phyloP scores from a whole-genome alignment of 1,140 invertebrate species.

The Pseudobourletiella spinata region DNA sequence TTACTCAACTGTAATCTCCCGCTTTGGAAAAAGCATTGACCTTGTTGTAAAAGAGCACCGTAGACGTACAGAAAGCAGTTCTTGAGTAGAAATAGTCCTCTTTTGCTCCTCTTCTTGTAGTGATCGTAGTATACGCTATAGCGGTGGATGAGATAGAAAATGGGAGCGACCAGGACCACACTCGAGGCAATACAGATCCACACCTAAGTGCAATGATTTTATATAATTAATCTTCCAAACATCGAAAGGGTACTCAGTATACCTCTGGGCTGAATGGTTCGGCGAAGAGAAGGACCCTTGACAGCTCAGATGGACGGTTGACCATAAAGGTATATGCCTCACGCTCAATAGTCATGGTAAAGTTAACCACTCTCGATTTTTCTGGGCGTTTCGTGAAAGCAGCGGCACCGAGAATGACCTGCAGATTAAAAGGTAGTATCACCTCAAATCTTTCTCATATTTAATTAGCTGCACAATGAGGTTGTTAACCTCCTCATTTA shows the following conservation, averaged over 20 bases:
- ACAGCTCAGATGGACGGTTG: constrained; percentile 62
- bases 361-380: constrained; percentile 59
- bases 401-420: constrained; percentile 61
- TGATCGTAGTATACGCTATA: constrained; percentile 60
- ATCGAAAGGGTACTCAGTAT: constrained; percentile 39
- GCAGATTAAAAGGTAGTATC: constrained; percentile 27
- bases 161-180: constrained; percentile 64
- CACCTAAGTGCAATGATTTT: constrained; percentile 48
- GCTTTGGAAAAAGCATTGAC: no score
- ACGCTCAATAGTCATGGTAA: constrained; percentile 63
- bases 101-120: constrained; percentile 41
- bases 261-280: constrained; percentile 71
- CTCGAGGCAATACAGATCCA: constrained; percentile 66
- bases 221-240: neutral
- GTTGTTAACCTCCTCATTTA: constrained; percentile 43
- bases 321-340: constrained; percentile 70
- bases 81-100: constrained; percentile 55
- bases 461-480: no score
- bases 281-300: constrained; percentile 69
- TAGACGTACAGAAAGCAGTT: constrained; percentile 85
- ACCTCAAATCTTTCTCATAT: no score
- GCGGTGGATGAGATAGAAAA: constrained; percentile 65
- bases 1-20: no score
- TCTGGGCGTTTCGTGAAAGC: constrained; percentile 57
- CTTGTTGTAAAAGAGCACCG: constrained; percentile 81